These are phyloP conservation scores for Anthopleura sola DNA, from an alignment of 64 coral and sea anemone genomes.

Conservation along the genomic window DNA sequence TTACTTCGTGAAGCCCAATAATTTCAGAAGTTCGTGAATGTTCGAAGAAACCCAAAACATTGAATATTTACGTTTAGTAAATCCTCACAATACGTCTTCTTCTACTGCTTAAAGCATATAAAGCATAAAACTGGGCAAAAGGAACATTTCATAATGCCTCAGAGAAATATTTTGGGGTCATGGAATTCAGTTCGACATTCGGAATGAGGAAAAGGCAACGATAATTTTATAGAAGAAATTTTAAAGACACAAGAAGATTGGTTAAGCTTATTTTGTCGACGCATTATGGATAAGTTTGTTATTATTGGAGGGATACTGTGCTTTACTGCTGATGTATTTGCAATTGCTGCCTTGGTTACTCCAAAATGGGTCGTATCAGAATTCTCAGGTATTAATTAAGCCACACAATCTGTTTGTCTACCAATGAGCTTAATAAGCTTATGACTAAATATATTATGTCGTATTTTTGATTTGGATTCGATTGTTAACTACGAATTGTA, in stretches of 20 bases:
- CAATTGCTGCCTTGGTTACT: constrained; percentile 74
- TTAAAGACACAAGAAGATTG: not conserved
- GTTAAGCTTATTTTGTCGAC: not conserved
- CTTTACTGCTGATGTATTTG: constrained; percentile 81
- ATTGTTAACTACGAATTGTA: no score
- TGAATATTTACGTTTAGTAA: not conserved
- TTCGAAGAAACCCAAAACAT: not conserved
- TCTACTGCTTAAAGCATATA: not conserved
- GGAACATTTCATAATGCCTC: not conserved
- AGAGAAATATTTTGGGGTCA: not conserved
- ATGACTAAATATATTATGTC: no score
- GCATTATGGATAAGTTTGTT: constrained; percentile 83
- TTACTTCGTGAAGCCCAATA: not conserved
- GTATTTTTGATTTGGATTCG: no score
- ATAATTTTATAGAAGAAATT: not conserved
- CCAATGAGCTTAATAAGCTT: no score
- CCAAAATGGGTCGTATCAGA: constrained; percentile 88
- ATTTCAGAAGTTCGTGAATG: not conserved
- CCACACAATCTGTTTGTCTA: not conserved
- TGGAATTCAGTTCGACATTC: not conserved
- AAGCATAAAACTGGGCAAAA: not conserved
- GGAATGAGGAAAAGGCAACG: not conserved
- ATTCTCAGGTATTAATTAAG: constrained; percentile 78
- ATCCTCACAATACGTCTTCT: not conserved
- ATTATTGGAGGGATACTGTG: constrained; percentile 80